phyloP scores from a whole-genome alignment of 1,140 invertebrate species.

The Eueides isabella region DNA sequence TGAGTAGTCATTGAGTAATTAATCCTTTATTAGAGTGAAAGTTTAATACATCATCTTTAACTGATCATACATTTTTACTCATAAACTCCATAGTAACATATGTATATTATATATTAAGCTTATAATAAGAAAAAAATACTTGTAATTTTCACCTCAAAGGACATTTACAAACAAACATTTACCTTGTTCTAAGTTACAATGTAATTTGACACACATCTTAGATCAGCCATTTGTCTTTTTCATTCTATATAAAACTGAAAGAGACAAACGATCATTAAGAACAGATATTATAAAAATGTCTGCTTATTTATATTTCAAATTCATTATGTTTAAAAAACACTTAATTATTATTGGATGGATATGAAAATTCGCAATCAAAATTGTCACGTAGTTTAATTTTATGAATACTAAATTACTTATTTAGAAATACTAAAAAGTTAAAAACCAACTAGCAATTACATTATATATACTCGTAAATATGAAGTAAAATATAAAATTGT shows the following conservation, averaged over 20 bases:
- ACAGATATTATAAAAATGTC: neutral
- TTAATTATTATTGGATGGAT: slow-evolving; percentile 4
- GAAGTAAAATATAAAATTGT: neutral
- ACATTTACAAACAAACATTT: neutral
- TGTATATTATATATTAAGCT: too few species aligned
- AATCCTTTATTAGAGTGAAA: neutral
- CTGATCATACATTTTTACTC: too few species aligned
- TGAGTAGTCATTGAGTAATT: neutral
- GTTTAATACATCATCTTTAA: neutral
- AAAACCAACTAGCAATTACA: neutral
- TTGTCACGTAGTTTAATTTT: neutral
- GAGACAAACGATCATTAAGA: neutral
- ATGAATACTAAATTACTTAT: neutral
- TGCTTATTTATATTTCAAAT: neutral
- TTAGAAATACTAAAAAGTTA: too few species aligned
- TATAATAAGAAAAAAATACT: too few species aligned
- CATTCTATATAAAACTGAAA: neutral
- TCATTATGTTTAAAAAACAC: neutral
- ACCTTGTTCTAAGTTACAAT: neutral
- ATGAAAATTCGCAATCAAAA: slow-evolving; percentile 5
- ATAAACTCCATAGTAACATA: too few species aligned
- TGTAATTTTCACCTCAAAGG: too few species aligned
- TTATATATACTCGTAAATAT: neutral
- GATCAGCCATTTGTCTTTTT: neutral
- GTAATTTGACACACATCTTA: slow-evolving; percentile 4